These are phyloP conservation scores for Odontomyia ornata DNA, from an alignment of 2,888 invertebrate genomes.

Conservation along the genomic window DNA sequence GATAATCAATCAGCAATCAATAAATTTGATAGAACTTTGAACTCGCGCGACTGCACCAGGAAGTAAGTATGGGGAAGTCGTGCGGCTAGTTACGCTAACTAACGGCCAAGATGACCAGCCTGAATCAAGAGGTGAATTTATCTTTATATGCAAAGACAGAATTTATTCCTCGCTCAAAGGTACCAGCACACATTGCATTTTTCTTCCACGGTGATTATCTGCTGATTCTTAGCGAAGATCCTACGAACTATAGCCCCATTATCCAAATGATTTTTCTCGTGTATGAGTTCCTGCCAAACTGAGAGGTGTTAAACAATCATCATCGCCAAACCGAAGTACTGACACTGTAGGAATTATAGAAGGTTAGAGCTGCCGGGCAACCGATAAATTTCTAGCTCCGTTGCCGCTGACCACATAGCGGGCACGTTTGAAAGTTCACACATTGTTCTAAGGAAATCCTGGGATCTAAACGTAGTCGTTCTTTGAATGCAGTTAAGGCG, in stretches of 20 bases:
- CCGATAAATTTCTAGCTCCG: constrained; percentile 47
- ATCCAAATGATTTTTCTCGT: background rate
- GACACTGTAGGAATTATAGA: constrained; percentile 27
- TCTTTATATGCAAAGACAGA: background rate
- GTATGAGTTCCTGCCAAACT: background rate
- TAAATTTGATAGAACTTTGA: constrained; percentile 42
- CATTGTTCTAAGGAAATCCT: constrained; percentile 43
- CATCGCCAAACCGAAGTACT: constrained; percentile 8
- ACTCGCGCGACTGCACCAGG: constrained; percentile 15
- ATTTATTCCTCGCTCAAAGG: background rate
- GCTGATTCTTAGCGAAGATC: background rate
- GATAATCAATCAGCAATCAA: constrained; percentile 41
- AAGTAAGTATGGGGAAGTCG: constrained; percentile 9
- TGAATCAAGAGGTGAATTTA: constrained; percentile 8
- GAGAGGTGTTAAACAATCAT: constrained; percentile 36
- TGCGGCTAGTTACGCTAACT: constrained; percentile 7
- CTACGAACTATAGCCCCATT: background rate
- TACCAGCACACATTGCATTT: constrained; percentile 1
- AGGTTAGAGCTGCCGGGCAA: constrained; percentile 38
- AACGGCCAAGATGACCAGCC: constrained; percentile 26
- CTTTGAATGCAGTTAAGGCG: background rate
- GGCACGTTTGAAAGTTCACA: constrained; percentile 47
- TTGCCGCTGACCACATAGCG: constrained; percentile 5
- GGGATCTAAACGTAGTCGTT: background rate
- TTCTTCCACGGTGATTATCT: background rate